These are phyloP conservation scores for Avahi laniger DNA, from an alignment of 2,797 vertebrate genomes.

Conservation along the genomic window DNA sequence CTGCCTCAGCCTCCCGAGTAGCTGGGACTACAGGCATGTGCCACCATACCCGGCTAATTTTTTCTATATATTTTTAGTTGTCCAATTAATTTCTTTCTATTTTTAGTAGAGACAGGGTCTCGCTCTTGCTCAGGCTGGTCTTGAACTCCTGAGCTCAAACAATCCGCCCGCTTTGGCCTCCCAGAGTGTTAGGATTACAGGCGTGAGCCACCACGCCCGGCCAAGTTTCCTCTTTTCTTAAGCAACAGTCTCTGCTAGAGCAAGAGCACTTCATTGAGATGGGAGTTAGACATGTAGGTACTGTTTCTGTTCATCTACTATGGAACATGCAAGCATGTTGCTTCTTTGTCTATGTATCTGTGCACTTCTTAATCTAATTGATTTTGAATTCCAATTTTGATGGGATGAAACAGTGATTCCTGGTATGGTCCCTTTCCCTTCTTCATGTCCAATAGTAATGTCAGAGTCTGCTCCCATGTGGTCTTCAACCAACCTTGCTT, in stretches of 20 bases:
- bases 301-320: not conserved
- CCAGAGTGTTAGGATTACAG: no score
- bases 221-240: not conserved
- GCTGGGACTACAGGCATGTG: no score
- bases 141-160: no score
- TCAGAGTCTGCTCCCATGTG: not conserved
- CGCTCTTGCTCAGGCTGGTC: no score
- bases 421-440: not conserved
- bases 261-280: fast-evolving
- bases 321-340: not conserved
- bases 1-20: no score
- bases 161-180: no score
- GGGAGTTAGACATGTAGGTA: not conserved
- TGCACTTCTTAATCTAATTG: not conserved
- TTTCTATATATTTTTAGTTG: no score
- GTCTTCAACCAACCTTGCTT: not conserved
- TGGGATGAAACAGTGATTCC: not conserved
- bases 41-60: no score
- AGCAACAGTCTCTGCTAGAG: not conserved
- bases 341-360: not conserved
- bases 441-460: no score
- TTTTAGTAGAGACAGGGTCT: no score
- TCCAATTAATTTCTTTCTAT: no score
- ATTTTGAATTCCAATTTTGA: not conserved
- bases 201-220: no score